A percentile compares a stretch with the other conserved stretches of the same genome.
These are phyloP conservation scores for Pristionchus arcanus DNA, from an alignment of 2,888 invertebrate species.

Conservation along the genomic window DNA sequence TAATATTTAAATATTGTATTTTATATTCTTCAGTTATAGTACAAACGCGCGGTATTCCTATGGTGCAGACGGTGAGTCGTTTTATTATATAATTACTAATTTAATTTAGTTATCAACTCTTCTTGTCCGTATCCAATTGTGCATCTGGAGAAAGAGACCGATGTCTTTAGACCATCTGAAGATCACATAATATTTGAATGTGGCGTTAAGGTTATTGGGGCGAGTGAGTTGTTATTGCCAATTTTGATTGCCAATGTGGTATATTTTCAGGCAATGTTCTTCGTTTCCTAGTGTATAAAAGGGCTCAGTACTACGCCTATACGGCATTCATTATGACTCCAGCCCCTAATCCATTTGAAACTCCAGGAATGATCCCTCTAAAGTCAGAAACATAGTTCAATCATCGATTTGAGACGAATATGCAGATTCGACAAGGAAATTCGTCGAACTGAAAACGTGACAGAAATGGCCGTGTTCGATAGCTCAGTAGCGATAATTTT, in stretches of 20 bases:
- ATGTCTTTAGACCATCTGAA: not conserved
- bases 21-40: not conserved
- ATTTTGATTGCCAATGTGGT: too few relatives aligned
- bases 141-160: not conserved
- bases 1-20: not conserved
- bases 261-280: conserved; percentile 1
- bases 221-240: too few relatives aligned
- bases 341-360: not conserved
- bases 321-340: not conserved
- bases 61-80: not conserved
- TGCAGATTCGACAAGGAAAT: not conserved
- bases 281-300: too few relatives aligned
- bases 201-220: not conserved
- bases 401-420: too few relatives aligned
- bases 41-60: not conserved
- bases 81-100: not conserved
- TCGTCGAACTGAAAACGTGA: not conserved
- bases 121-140: not conserved
- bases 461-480: not conserved
- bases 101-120: not conserved
- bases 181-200: not conserved
- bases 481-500: not conserved
- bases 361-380: not conserved
- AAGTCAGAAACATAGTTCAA: too few relatives aligned
- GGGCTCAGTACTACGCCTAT: not conserved